These are phyloP conservation scores for Mormyrus lacerda DNA, from an alignment of 2,113 vertebrate genomes.

Conservation along the genomic window DNA sequence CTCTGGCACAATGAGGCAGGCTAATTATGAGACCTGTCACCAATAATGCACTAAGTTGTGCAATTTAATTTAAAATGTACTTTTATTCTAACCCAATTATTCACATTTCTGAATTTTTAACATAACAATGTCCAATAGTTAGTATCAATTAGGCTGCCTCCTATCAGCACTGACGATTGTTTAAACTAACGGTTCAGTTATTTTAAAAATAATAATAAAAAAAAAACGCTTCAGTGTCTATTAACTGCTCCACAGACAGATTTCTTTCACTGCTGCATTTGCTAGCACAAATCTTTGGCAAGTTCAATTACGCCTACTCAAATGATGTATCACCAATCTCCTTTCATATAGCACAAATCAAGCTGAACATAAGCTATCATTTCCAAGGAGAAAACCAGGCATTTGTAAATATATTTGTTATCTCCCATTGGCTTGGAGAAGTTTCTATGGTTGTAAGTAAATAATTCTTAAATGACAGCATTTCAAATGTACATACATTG, in stretches of 20 bases:
- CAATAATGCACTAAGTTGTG: neutral
- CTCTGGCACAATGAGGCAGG: neutral
- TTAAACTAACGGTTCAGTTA: neutral
- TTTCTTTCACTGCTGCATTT: neutral
- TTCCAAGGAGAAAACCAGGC: neutral
- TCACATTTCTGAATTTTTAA: neutral
- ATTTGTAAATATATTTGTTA: conserved; percentile 4
- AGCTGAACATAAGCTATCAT: neutral
- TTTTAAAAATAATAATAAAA: neutral
- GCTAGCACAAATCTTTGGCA: neutral
- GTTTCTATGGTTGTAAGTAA: neutral
- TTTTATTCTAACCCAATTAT: neutral
- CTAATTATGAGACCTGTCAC: neutral
- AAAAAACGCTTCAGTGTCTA: neutral
- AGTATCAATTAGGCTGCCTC: neutral
- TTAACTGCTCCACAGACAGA: neutral
- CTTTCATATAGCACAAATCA: neutral
- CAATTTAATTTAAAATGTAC: neutral
- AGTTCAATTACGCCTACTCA: neutral
- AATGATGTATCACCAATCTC: neutral
- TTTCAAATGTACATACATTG: neutral
- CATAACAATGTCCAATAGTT: neutral
- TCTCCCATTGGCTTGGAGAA: neutral
- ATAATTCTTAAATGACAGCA: neutral
- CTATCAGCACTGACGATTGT: neutral